Percentiles rank a stretch among this genome's conserved stretches.
Conservation (phyloP, 2,113 vertebrate species). For the Murina feae region DNA sequence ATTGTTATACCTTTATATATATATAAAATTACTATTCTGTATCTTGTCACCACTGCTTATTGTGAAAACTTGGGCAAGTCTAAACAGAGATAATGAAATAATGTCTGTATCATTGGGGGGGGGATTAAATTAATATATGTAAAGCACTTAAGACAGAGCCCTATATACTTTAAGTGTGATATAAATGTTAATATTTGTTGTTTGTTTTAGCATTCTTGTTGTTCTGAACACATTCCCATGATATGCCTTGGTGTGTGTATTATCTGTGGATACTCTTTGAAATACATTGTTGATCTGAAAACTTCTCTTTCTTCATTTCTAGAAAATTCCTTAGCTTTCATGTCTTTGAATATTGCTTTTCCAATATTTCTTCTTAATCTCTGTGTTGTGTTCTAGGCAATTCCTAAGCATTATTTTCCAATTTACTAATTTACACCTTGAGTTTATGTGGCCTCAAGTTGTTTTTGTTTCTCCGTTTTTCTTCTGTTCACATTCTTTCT, state of each 20-base stretch:
- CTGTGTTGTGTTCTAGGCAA: neutral
- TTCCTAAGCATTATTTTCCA: neutral
- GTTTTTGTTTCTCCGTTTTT: neutral
- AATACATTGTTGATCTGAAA: neutral
- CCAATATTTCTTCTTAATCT: neutral
- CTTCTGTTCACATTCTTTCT: neutral
- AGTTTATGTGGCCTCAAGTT: neutral
- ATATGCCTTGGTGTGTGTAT: neutral
- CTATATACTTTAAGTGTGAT: neutral
- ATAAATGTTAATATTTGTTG: neutral
- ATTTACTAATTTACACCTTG: neutral
- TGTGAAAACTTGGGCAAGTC: neutral
- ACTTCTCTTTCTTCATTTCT: neutral
- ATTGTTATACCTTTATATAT: neutral
- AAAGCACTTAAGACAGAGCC: neutral
- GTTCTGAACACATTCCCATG: neutral
- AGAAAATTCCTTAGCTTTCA: neutral
- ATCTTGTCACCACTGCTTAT: neutral
- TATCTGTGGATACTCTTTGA: neutral
- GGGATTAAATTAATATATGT: neutral
- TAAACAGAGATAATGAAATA: neutral
- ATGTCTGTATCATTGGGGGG: neutral
- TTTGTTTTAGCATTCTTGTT: neutral
- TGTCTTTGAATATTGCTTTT: slow-evolving; percentile 24
- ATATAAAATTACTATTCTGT: neutral